phyloP scores from a whole-genome alignment of 2,888 invertebrate species.

The Nephrocerus scutellatus region DNA sequence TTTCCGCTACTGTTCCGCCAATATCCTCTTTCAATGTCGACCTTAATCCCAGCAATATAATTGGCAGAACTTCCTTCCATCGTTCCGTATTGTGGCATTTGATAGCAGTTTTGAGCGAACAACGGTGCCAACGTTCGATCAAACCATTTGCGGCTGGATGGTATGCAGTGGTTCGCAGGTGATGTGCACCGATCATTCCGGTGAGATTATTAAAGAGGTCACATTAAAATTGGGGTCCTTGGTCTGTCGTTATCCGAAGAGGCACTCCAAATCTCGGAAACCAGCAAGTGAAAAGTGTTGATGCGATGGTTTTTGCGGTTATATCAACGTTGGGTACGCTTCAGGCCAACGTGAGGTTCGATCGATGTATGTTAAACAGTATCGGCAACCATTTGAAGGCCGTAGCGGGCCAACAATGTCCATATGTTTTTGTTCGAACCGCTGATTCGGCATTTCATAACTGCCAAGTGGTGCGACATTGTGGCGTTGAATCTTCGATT shows the following conservation, averaged over 20 bases:
- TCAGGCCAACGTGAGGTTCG: slow-evolving; percentile 27
- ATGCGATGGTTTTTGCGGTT: slow-evolving; percentile 23
- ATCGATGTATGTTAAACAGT: slow-evolving; percentile 33
- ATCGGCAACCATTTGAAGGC: slow-evolving; percentile 27
- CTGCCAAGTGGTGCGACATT: slow-evolving; percentile 1
- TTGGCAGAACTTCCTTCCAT: no score
- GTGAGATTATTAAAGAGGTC: no score
- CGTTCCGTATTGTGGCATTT: no score
- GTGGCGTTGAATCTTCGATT: slow-evolving; percentile 7
- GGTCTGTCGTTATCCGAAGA: slow-evolving; percentile 27
- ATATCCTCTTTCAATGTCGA: no score
- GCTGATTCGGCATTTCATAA: slow-evolving; percentile 1
- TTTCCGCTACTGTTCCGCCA: no score
- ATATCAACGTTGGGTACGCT: slow-evolving; percentile 24
- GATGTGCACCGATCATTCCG: no score
- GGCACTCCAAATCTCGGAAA: slow-evolving; percentile 44
- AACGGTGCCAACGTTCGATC: no score
- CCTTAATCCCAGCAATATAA: no score
- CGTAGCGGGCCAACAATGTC: slow-evolving; percentile 46
- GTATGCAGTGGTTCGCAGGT: no score
- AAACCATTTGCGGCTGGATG: no score
- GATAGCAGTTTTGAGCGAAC: no score
- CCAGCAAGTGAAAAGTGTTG: slow-evolving; percentile 29
- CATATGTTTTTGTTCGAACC: slow-evolving; percentile 40
- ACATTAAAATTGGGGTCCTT: slow-evolving; percentile 5